Conservation (phyloP, 2,888 invertebrate genomes). For the Tinea semifulvella region DNA sequence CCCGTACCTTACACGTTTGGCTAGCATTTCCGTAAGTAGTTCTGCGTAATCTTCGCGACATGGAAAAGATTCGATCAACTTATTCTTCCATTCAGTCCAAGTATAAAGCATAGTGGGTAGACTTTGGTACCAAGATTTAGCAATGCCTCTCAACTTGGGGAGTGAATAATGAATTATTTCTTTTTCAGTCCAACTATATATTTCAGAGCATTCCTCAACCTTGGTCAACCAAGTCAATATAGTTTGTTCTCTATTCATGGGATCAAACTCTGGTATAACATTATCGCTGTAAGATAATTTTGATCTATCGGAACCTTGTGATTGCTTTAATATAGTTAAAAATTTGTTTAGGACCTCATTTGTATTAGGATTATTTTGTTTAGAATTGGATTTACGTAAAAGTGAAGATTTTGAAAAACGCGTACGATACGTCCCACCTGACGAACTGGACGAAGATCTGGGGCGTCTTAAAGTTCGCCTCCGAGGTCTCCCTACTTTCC, state of each 20-base stretch:
- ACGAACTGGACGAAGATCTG: too few relatives aligned
- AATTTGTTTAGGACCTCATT: not conserved
- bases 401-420: too few relatives aligned
- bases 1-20: conserved; percentile 4
- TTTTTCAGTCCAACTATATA: conserved; percentile 13
- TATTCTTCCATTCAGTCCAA: conserved; percentile 16
- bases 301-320: not conserved
- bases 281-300: conserved; percentile 10
- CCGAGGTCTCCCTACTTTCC: too few relatives aligned
- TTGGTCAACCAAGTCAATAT: conserved; percentile 18
- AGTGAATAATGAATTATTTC: conserved; percentile 9
- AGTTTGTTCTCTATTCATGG: too few relatives aligned
- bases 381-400: too few relatives aligned
- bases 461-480: too few relatives aligned
- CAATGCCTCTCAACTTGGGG: conserved; percentile 15
- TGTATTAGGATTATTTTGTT: too few relatives aligned
- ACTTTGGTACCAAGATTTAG: conserved; percentile 18
- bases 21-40: too few relatives aligned
- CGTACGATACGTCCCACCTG: too few relatives aligned
- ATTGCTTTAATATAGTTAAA: not conserved
- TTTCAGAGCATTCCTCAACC: conserved; percentile 15
- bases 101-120: conserved; percentile 10
- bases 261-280: too few relatives aligned
- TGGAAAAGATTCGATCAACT: conserved; percentile 14
- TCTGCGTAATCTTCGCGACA: conserved; percentile 13